Conservation (phyloP, 2,888 invertebrate genomes). For the Synanthedon myopaeformis region DNA sequence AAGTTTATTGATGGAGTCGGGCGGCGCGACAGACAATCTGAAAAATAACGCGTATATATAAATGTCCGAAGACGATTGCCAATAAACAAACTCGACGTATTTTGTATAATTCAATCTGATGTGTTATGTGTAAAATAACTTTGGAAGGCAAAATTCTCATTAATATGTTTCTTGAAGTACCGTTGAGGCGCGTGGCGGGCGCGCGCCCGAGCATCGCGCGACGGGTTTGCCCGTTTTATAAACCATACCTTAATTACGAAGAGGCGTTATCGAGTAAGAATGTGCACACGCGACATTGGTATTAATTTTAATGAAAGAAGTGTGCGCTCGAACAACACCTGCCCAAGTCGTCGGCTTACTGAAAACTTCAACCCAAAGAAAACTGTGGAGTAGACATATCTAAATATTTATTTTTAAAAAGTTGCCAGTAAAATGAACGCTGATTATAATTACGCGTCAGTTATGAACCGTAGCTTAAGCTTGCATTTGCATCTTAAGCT, state of each 20-base stretch:
- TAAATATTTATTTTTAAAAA: too few relatives aligned
- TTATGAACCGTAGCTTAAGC: too few relatives aligned
- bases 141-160: conserved; percentile 41
- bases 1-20: conserved; percentile 2
- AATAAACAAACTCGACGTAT: conserved; percentile 44
- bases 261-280: conserved; percentile 70
- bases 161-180: conserved; percentile 34
- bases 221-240: conserved; percentile 36
- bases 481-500: too few relatives aligned
- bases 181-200: conserved; percentile 52
- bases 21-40: conserved; percentile 15
- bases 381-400: conserved; percentile 12
- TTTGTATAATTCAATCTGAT: conserved; percentile 33
- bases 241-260: conserved; percentile 64
- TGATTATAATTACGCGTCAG: too few relatives aligned
- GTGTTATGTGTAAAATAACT: conserved; percentile 41
- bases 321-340: conserved; percentile 61
- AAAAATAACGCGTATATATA: conserved; percentile 42
- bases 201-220: conserved; percentile 23
- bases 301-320: conserved; percentile 71
- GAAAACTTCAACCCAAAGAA: conserved; percentile 37
- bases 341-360: conserved; percentile 51
- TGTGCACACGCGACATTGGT: conserved; percentile 70
- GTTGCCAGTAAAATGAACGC: too few relatives aligned
- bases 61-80: conserved; percentile 45